Evolutionary conservation across 2,113 vertebrate species (phyloP).

Genomic region (Ptilonorhynchus violaceus): DNA sequence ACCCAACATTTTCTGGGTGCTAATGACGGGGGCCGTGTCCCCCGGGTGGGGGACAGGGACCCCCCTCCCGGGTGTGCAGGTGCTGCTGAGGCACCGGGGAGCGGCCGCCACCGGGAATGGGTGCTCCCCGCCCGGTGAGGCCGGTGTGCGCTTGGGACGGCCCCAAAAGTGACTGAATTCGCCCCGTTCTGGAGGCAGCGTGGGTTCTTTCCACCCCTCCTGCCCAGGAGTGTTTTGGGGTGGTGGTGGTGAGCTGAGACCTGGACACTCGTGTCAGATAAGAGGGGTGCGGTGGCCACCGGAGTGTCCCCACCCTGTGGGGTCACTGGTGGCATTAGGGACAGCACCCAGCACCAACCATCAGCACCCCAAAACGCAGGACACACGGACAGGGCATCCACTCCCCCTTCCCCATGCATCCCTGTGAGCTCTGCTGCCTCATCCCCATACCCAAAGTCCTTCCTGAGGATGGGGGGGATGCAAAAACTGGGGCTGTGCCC

Average conservation of each 20-base stretch:
- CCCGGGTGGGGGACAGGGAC: not conserved
- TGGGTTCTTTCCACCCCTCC: rapidly evolving
- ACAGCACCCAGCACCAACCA: not conserved
- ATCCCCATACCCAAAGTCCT: rapidly evolving
- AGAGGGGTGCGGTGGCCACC: rapidly evolving
- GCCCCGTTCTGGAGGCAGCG: rapidly evolving
- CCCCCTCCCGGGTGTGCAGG: not conserved
- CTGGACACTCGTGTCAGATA: rapidly evolving
- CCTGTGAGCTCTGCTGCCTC: not conserved
- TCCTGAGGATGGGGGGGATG: rapidly evolving
- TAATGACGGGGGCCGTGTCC: slow-evolving; percentile 6
- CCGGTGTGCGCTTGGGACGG: rapidly evolving
- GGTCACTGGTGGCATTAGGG: rapidly evolving
- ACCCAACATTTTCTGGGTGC: slow-evolving; percentile 37
- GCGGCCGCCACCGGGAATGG: rapidly evolving
- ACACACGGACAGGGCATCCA: rapidly evolving
- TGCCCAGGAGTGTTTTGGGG: not conserved
- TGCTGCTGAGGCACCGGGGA: not conserved
- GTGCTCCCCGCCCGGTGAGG: rapidly evolving
- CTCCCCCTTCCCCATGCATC: rapidly evolving
- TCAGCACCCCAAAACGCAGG: not conserved
- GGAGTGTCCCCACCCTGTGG: rapidly evolving
- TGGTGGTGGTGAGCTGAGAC: not conserved
- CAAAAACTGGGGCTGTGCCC: not conserved
- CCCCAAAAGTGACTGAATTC: not conserved